Percentiles rank a stretch among this genome's conserved stretches.
Conservation (phyloP, 2,888 invertebrate genomes). For the Drosophila affinis region DNA sequence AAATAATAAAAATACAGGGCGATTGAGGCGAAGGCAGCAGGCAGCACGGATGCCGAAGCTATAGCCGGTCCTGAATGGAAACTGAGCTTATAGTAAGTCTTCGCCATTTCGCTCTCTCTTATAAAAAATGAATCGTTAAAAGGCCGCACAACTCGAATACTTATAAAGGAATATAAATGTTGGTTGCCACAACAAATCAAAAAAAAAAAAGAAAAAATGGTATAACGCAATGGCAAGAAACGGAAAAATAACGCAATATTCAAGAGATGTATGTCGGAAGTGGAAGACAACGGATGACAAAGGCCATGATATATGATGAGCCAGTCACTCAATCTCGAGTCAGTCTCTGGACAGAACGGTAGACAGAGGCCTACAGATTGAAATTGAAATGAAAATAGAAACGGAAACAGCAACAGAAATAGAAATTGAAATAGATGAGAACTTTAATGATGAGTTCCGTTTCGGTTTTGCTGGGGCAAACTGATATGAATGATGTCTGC, state of each 20-base stretch:
- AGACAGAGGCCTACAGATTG: constrained; percentile 19
- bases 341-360: constrained; percentile 3
- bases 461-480: constrained; percentile 16
- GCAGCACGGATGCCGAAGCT: not conserved
- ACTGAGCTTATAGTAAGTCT: constrained; percentile 62
- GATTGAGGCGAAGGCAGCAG: constrained; percentile 19
- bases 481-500: constrained; percentile 55
- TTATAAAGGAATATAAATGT: constrained; percentile 71
- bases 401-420: constrained; percentile 33
- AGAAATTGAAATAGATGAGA: constrained; percentile 68
- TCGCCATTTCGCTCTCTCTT: constrained; percentile 24
- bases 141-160: constrained; percentile 53
- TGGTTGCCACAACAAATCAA: constrained; percentile 65
- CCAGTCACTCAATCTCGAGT: not conserved
- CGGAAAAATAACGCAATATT: constrained; percentile 52
- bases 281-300: constrained; percentile 57
- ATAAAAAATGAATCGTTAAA: constrained; percentile 78
- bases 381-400: constrained; percentile 21
- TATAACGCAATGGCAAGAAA: constrained; percentile 43
- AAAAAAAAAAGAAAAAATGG: constrained; percentile 8
- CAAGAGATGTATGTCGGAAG: constrained; percentile 40
- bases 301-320: constrained; percentile 66
- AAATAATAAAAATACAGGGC: constrained; percentile 81
- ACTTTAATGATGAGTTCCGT: constrained; percentile 47
- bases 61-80: constrained; percentile 38